Evolutionary conservation across 2,113 vertebrate species (phyloP), one percentile per base, ranked within the genome.

Genomic region (Oryctolagus cuniculus): DNA sequence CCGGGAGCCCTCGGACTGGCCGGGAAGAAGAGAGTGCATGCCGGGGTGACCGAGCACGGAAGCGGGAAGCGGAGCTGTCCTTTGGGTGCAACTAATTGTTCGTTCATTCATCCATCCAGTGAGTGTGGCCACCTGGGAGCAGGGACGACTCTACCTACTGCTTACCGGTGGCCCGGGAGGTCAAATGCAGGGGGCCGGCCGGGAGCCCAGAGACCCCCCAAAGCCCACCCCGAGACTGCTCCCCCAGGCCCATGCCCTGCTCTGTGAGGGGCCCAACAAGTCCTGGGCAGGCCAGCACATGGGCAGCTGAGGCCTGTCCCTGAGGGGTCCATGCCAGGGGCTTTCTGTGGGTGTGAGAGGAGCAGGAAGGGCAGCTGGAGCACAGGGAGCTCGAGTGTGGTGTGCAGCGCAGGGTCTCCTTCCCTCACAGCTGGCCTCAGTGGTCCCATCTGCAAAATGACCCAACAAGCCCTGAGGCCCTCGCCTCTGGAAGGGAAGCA

Each of bases 81-180:
- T 95, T 53, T n/a, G 92, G 83, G 85, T 19, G n/a, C 51, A 36
- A 77, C 70, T 38, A 53, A 10, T 61, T 31, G 24, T 67, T 92
- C 74, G 31, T 86, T 87, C 69, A 93, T 82, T 63, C 78, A 95
- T n/a, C 81, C 81, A 77, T 49, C 92, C 88, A 93, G 74, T 53
- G 88, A 93, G 70, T 17, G 29, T 66, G 36, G 91, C 64, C 55
- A 29, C 64, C 44, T 58, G 34, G 79, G 24, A 84, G 25, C 44
- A 90, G 49, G 73, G 63, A 90, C 61, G 38, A 78, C 44, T 29
- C 87, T 10, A 61, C 34, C 53, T 44, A 58, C 53, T 87, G 89
- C 81, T 69, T 87, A 90, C 90, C 2, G 10, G 29, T 22, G 38
- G 58, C 27, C 87, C 49, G 81, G 44, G 69, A 95, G 44, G 44